These are phyloP conservation scores for Cheiracanthium punctorium DNA, from an alignment of 2,888 invertebrate genomes.

Conservation along the genomic window DNA sequence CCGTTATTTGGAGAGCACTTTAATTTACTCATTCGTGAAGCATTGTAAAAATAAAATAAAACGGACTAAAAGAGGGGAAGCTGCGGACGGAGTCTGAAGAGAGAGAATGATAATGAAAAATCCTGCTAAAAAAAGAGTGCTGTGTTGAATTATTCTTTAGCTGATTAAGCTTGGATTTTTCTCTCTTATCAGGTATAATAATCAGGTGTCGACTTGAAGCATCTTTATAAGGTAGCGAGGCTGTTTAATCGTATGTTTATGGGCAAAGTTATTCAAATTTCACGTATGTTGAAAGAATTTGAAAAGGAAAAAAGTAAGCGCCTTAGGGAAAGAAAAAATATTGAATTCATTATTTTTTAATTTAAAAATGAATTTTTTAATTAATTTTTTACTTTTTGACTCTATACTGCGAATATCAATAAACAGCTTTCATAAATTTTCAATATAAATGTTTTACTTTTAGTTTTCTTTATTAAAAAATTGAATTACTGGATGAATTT, in stretches of 20 bases:
- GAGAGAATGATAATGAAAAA: conserved; percentile 9
- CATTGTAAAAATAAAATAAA: conserved; percentile 26
- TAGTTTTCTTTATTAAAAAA: too few relatives aligned
- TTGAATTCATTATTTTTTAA: neutral
- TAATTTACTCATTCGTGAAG: conserved; percentile 54
- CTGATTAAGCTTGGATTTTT: conserved; percentile 30
- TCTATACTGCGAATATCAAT: too few relatives aligned
- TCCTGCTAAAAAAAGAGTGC: conserved; percentile 11
- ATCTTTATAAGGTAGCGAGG: neutral
- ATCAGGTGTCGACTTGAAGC: conserved; percentile 12
- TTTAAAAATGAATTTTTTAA: too few relatives aligned
- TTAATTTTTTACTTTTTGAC: too few relatives aligned
- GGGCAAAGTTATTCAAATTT: neutral
- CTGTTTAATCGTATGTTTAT: neutral
- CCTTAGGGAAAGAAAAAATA: neutral
- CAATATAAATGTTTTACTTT: too few relatives aligned
- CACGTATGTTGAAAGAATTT: neutral
- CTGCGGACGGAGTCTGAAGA: neutral
- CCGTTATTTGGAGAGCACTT: conserved; percentile 23
- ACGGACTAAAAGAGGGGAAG: conserved; percentile 12
- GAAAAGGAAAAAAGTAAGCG: neutral
- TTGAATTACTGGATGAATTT: too few relatives aligned
- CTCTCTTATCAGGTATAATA: conserved; percentile 32
- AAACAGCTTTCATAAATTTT: too few relatives aligned
- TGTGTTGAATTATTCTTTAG: conserved; percentile 31